A percentile compares a stretch with the other conserved stretches of the same genome.
Evolutionary conservation across 2,888 invertebrate genomes (phyloP).

Genomic region (Meiosimyza decipiens): DNA sequence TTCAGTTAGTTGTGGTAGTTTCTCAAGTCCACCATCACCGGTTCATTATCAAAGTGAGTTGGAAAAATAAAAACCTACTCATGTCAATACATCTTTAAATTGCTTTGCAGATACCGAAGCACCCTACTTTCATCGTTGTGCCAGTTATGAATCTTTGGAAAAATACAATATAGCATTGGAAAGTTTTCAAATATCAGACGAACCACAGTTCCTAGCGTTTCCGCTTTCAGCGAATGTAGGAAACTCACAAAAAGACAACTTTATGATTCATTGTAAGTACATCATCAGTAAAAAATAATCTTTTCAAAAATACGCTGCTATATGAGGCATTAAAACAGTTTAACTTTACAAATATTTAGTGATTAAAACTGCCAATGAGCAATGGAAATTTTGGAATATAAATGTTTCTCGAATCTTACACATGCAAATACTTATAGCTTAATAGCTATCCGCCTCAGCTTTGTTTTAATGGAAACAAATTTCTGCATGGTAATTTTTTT

Average conservation of each 20-base stretch:
- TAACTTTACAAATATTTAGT: too few species aligned
- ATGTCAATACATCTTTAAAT: background rate
- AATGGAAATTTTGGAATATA: too few species aligned
- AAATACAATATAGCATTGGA: slow-evolving; percentile 51
- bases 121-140: slow-evolving; percentile 41
- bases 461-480: too few species aligned
- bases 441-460: too few species aligned
- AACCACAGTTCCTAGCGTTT: slow-evolving; percentile 44
- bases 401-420: too few species aligned
- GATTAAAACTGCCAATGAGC: too few species aligned
- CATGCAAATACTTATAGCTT: too few species aligned
- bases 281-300: too few species aligned
- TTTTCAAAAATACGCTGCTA: too few species aligned
- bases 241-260: background rate
- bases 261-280: too few species aligned
- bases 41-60: slow-evolving; percentile 50
- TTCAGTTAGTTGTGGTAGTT: slow-evolving; percentile 56
- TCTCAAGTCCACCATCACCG: slow-evolving; percentile 54
- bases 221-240: slow-evolving; percentile 32
- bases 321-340: too few species aligned
- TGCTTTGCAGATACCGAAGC: slow-evolving; percentile 42
- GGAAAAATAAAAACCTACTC: background rate
- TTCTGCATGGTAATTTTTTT: too few species aligned
- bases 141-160: slow-evolving; percentile 54
- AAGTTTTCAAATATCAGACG: slow-evolving; percentile 48